Percentiles rank a stretch among this genome's conserved stretches.
Conservation (phyloP, 2,888 invertebrate species). For the Eristalinus aeneus region DNA sequence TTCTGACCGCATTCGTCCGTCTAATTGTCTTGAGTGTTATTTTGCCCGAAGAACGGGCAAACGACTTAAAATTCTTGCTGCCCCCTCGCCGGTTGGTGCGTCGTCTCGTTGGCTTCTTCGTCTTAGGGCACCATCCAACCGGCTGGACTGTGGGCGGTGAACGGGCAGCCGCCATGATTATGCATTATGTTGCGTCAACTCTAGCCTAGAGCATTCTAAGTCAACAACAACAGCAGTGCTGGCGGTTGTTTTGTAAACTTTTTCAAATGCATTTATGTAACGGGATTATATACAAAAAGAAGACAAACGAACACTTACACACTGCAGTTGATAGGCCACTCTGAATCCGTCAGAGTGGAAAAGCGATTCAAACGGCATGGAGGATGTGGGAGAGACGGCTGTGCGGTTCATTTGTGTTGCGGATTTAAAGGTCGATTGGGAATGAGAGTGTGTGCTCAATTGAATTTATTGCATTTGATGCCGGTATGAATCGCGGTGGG, state of each 20-base stretch:
- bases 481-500: not conserved
- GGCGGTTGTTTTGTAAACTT: slow-evolving; percentile 27
- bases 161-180: not conserved
- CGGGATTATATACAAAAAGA: slow-evolving; percentile 41
- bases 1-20: slow-evolving; percentile 56
- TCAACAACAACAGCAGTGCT: not conserved
- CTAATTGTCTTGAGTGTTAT: slow-evolving; percentile 2
- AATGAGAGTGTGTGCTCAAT: slow-evolving; percentile 44
- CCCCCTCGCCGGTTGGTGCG: slow-evolving; percentile 30
- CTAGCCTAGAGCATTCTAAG: slow-evolving; percentile 4
- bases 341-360: slow-evolving; percentile 21
- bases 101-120: slow-evolving; percentile 51
- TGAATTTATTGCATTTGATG: not conserved
- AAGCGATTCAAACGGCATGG: not conserved
- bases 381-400: not conserved
- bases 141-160: too few species aligned
- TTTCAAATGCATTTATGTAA: slow-evolving; percentile 56
- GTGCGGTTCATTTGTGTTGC: slow-evolving; percentile 60
- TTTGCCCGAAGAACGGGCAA: slow-evolving; percentile 5
- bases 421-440: slow-evolving; percentile 50
- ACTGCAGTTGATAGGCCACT: not conserved
- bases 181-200: slow-evolving; percentile 58
- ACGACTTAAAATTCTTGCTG: slow-evolving; percentile 37
- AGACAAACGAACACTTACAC: not conserved
- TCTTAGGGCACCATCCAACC: slow-evolving; percentile 31